Conservation (phyloP, 2,113 vertebrate genomes). For the Sinocyclocheilus rhinocerous region DNA sequence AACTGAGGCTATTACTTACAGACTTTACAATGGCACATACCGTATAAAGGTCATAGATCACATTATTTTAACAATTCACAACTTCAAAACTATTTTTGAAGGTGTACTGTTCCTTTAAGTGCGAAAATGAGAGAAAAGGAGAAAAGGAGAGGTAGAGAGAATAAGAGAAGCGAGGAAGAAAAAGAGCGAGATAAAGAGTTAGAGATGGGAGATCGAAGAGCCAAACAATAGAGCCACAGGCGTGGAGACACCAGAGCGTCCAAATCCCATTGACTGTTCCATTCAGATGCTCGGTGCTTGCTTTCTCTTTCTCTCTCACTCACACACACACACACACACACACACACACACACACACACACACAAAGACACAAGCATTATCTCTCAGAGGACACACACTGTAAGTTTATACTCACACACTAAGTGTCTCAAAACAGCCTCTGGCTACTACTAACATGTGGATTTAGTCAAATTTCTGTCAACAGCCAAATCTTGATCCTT, state of each 20-base stretch:
- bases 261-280: conserved; percentile 51
- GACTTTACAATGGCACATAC: no score
- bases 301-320: background rate
- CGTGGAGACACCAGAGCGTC: conserved; percentile 30
- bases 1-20: no score
- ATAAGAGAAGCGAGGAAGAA: conserved; percentile 20
- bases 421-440: conserved; percentile 35
- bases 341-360: no score
- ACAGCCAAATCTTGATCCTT: conserved; percentile 23
- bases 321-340: conserved; percentile 23
- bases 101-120: background rate
- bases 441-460: conserved; percentile 24
- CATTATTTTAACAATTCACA: no score
- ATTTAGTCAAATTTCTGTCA: conserved; percentile 18
- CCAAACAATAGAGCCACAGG: conserved; percentile 31
- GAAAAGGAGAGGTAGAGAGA: no score
- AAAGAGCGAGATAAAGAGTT: conserved; percentile 22
- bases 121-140: no score
- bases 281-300: conserved; percentile 10
- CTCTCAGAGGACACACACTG: conserved; percentile 36
- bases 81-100: no score
- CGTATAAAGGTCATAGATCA: no score
- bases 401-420: conserved; percentile 24
- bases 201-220: conserved; percentile 35
- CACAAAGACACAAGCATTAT: conserved; percentile 14